Conservation (phyloP, 2,113 vertebrate genomes). For the Phrynosoma blainvillii region DNA sequence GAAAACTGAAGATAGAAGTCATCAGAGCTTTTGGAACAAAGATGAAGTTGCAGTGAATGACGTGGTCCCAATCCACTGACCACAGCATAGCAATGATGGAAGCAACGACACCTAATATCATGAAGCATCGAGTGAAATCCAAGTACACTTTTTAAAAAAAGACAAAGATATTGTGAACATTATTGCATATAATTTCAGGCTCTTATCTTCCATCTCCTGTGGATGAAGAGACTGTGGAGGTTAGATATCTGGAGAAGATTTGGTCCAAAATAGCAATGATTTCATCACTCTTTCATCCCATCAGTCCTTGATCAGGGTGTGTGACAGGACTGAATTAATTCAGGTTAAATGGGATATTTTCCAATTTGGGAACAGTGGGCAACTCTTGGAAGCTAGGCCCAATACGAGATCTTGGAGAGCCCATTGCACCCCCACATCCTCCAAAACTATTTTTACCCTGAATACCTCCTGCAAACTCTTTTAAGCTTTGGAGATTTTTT, state of each 20-base stretch:
- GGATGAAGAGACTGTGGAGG: neutral
- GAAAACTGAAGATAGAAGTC: neutral
- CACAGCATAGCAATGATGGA: neutral
- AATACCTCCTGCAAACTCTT: too few species aligned
- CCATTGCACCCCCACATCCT: too few species aligned
- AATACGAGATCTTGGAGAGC: too few species aligned
- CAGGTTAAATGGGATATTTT: too few species aligned
- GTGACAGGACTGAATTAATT: neutral
- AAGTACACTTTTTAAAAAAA: neutral
- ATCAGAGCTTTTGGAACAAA: conserved; percentile 9
- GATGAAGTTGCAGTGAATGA: neutral
- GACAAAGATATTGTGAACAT: too few species aligned
- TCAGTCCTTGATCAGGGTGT: neutral
- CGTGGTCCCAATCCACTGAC: neutral
- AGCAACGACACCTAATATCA: neutral
- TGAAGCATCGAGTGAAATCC: neutral
- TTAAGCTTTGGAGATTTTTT: too few species aligned
- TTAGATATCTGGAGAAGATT: too few species aligned
- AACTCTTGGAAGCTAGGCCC: too few species aligned
- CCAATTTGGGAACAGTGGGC: too few species aligned
- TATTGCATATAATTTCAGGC: neutral
- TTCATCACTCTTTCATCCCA: neutral
- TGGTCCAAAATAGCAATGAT: too few species aligned
- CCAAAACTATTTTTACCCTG: too few species aligned
- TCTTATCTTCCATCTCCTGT: neutral